Evolutionary conservation across 2,888 invertebrate species (phyloP), one percentile per base, ranked within the genome.

Genomic region (Caenorhabditis angaria): DNA sequence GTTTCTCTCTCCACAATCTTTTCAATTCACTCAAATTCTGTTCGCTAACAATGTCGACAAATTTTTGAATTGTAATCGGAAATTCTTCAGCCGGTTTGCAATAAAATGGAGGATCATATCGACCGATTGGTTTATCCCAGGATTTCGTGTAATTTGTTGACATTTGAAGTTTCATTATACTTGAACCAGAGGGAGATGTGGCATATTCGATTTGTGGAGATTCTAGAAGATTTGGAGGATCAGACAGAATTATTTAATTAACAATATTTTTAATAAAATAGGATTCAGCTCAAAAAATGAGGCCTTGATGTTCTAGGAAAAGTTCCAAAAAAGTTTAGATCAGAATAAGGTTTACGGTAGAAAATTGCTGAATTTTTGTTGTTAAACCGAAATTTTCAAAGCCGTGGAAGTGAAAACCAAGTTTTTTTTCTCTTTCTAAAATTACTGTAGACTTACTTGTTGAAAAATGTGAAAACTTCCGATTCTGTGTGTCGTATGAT

Each of bases 1-100:
- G 84, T 8, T 83, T 56, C 64, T 74, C 65, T 61, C 80, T 51
- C 81, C 82, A 72, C 20, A 56, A 51, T 50, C 76, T 47, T 53
- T 73, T 72, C 41, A 85, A 27, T 18, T 85, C 85, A 29, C 70
- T 62, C 24, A 83, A 67, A 58, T 80, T 77, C 79, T 83, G 71
- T 32, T 79, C 75, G 2, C 80, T 74, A 4, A 77, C 77, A n/a
- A 79, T 71, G 48, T 86, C 85, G 4, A 84, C 85, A 59, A 74
- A 73, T 65, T 74, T 73, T 27, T 81, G 80, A 25, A 81, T 35
- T 29, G 83, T 78, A 0, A 59, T 25, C 2, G 82, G 64, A 57
- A 86, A 86, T 24, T 84, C 78, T n/a, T 76, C 80, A 2, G 65
- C 60, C 1, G 79, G 74, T 64, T 80, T 76, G 27, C 80, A 84